Evolutionary conservation across 2,888 invertebrate species (phyloP).

Genomic region (Cephus sareptanus): DNA sequence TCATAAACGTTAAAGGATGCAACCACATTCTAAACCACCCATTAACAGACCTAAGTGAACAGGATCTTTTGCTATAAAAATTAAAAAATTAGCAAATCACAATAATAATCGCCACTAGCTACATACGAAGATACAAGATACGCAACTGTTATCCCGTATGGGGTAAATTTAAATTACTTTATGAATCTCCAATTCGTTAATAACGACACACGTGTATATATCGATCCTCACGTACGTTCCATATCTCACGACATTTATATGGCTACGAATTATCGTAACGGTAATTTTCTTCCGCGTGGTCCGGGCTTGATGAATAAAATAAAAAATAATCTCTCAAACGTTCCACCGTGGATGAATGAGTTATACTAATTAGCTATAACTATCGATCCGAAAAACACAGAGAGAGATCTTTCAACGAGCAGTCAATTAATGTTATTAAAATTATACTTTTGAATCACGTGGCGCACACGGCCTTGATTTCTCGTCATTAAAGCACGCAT

Average conservation of each 20-base stretch:
- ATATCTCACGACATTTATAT: not conserved
- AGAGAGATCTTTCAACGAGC: not conserved
- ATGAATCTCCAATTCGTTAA: not conserved
- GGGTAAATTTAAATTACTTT: not conserved
- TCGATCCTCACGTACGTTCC: not conserved
- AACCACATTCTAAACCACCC: not conserved
- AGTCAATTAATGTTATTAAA: not conserved
- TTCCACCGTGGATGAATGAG: not conserved
- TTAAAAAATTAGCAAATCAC: not conserved
- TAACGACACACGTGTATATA: not conserved
- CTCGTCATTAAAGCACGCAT: constrained; percentile 23
- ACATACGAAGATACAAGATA: not conserved
- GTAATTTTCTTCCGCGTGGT: not conserved
- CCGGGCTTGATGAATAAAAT: not conserved
- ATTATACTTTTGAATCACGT: not conserved
- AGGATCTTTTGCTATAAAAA: not conserved
- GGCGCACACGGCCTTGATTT: constrained; percentile 32
- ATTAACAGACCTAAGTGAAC: not conserved
- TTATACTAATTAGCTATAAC: constrained; percentile 54
- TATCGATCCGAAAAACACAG: constrained; percentile 25
- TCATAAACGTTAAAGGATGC: not conserved
- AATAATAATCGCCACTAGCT: not conserved
- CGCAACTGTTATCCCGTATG: not conserved
- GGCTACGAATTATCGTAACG: not conserved
- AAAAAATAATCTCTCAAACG: not conserved